Evolutionary conservation across 2,888 invertebrate species (phyloP), one percentile per base, ranked within the genome.

Genomic region (Hanleya hanleyi): DNA sequence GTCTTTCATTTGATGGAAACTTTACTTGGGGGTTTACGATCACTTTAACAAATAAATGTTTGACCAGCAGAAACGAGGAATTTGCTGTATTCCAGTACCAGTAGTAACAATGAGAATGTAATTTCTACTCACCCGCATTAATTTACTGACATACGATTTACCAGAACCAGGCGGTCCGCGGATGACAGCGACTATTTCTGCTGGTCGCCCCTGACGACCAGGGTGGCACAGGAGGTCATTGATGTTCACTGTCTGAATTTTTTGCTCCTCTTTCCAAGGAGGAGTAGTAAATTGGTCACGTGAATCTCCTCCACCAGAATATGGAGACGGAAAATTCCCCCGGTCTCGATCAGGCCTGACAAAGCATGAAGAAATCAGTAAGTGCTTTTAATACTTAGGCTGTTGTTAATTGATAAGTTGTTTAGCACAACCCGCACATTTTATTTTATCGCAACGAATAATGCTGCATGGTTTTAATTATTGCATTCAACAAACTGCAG

Each of bases 81-180:
- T n/a, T n/a, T n/a, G n/a, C 47, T 41, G n/a, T 15, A 41, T 15
- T n/a, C 47, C 47, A 15, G 47, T 41, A 41, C n/a, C 47, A 41
- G 47, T 12, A 12, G 12, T n/a, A 15, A n/a, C n/a, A n/a, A 41
- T 15, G 12, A 41, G 47, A 41, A n/a, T 41, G 47, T 36, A 64
- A 15, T 26, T 15, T 15, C 1, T 36, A 62, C 81, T 74, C 62
- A 90, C 90, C 84, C 87, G 86, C 29, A 91, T 83, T 0, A 91
- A 84, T 78, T 89, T 90, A 75, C 87, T 85, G 79, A 89, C 84
- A 90, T 95, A 95, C 7, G 97, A 96, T 92, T 98, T 98, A 47
- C 98, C 98, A 90, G 97, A 95, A 12, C 98, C 98, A 0, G 98
- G 97, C 22, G 96, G 94, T 4, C 98, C 98, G 89, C 98, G 92